Evolutionary conservation across 2,888 invertebrate genomes (phyloP), one percentile per base, ranked within the genome.

Genomic region (Ceriagrion tenellum): DNA sequence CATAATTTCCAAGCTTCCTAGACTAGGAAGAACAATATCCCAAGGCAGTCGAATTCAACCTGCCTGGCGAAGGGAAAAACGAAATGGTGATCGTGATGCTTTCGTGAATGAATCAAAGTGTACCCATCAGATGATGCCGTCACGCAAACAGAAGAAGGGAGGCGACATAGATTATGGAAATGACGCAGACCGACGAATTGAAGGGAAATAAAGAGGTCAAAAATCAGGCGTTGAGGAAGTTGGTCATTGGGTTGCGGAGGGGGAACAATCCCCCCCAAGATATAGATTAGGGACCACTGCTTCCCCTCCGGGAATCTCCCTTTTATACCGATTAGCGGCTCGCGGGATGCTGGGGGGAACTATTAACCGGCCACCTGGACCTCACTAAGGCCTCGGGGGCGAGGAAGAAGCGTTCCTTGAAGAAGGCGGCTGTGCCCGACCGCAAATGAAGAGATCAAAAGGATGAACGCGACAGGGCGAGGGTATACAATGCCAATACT

Each of bases 291-390:
- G 47, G 35, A 8, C 16, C 40, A 20, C 6, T 0, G 18, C 40
- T 18, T 23, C 88, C 88, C 55, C 23, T 88, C 88, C 10, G 1
- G 20, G 47, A 10, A 47, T 55, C 91, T 35, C 69, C 40, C 40
- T 93, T 93, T 16, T 26, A 69, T 23, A 55, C 69, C 47, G 93
- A 63, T 93, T 93, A 93, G 26, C 13, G 40, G 26, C 40, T 16
- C 8, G 69, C 30, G 59, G 47, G 55, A 18, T 10, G 69, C n/a
- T 69, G 69, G 81, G 35, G n/a, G 0, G n/a, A 89, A 89, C 3
- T 55, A 59, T 23, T 26, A n/a, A 26, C 26, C 47, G 55, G 55
- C 93, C 93, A 93, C 93, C 93, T 93, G 93, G 93, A n/a, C 23
- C 69, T 47, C 69, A n/a, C 47, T 63, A 47, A 69, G 35, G 35